These are phyloP conservation scores for Burhinus bistriatus DNA, from an alignment of 2,113 vertebrate genomes.

Conservation along the genomic window DNA sequence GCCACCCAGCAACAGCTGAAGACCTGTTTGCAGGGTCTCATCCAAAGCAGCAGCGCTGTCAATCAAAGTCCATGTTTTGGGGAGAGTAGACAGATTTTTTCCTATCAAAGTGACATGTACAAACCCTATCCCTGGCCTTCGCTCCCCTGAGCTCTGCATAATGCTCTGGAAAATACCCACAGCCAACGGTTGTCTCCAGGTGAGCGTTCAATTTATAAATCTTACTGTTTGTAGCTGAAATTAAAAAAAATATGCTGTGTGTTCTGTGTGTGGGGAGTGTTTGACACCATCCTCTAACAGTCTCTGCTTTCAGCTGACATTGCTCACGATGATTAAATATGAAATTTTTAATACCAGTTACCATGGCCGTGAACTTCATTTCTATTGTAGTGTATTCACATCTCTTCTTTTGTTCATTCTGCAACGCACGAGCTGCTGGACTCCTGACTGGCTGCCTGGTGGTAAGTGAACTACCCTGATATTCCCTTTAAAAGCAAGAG, in stretches of 20 bases:
- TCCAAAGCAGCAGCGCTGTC: not conserved
- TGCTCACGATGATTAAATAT: not conserved
- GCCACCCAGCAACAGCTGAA: not conserved
- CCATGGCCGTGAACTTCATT: constrained; percentile 21
- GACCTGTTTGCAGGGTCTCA: not conserved
- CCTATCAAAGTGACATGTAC: not conserved
- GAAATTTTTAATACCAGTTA: constrained; percentile 4
- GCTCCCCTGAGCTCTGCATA: not conserved
- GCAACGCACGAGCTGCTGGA: not conserved
- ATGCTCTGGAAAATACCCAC: not conserved
- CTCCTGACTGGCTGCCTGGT: not conserved
- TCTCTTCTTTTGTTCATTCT: not conserved
- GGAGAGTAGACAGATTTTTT: not conserved
- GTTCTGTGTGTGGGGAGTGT: not conserved
- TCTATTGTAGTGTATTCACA: not conserved
- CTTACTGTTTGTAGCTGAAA: not conserved
- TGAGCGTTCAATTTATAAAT: not conserved
- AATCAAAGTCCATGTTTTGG: not conserved
- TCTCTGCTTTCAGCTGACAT: not conserved
- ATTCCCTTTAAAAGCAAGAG: not conserved
- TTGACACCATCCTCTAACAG: not conserved
- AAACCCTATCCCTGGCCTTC: not conserved
- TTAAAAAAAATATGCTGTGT: not conserved
- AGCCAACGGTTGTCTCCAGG: not conserved
- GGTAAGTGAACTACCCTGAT: not conserved